A percentile compares a stretch with the other conserved stretches of the same genome.
Evolutionary conservation across 2,888 invertebrate genomes (phyloP).

Genomic region (Incurvaria masculella): DNA sequence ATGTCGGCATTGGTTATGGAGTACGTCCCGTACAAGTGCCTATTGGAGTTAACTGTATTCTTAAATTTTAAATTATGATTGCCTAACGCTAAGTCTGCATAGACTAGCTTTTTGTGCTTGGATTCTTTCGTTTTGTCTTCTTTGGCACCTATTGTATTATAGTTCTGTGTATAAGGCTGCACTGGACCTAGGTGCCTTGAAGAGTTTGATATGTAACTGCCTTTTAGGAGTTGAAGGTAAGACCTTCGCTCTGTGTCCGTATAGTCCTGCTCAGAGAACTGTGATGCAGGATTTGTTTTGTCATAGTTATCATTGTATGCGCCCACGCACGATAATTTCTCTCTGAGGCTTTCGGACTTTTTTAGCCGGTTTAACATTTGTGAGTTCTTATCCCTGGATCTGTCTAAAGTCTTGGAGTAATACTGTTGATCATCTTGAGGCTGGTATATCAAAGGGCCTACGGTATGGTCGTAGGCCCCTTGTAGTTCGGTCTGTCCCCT

Average conservation of each 20-base stretch:
- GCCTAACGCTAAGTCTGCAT: slow-evolving; percentile 53
- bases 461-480: slow-evolving; percentile 42
- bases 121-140: slow-evolving; percentile 33
- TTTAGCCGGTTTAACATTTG: slow-evolving; percentile 47
- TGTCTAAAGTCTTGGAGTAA: slow-evolving; percentile 49
- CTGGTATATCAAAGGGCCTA: slow-evolving; percentile 48
- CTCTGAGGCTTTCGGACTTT: slow-evolving; percentile 50
- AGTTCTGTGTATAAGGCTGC: slow-evolving; percentile 32
- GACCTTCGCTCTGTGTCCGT: slow-evolving; percentile 45
- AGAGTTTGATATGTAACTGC: slow-evolving; percentile 51
- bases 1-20: slow-evolving; percentile 38
- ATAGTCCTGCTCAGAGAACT: slow-evolving; percentile 43
- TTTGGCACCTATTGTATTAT: slow-evolving; percentile 36
- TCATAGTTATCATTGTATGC: slow-evolving; percentile 44
- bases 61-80: slow-evolving; percentile 57
- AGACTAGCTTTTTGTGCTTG: slow-evolving; percentile 51
- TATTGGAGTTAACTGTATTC: slow-evolving; percentile 56
- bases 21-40: slow-evolving; percentile 53
- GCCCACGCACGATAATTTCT: slow-evolving; percentile 50
- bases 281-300: slow-evolving; percentile 30
- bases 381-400: slow-evolving; percentile 44
- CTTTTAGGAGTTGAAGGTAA: slow-evolving; percentile 44
- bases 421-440: slow-evolving; percentile 37
- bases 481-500: slow-evolving; percentile 49
- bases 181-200: slow-evolving; percentile 43